These are phyloP conservation scores for Puffinus mauretanicus DNA, from an alignment of 2,113 vertebrate genomes.

Conservation along the genomic window DNA sequence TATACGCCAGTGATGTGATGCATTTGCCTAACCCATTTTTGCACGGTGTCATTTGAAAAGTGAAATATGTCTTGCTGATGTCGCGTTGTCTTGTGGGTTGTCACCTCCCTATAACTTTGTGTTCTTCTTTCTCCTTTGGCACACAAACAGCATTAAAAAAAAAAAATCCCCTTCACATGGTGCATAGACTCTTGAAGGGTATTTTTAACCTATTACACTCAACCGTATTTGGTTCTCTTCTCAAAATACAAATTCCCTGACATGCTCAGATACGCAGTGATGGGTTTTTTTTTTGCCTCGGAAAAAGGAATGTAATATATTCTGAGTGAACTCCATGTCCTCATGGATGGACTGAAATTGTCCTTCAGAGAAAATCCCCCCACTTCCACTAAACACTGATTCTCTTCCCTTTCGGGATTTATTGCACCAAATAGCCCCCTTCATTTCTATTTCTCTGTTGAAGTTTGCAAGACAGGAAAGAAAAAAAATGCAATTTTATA, in stretches of 20 bases:
- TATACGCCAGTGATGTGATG: neutral
- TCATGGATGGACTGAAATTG: neutral
- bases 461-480: neutral
- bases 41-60: neutral
- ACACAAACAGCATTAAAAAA: neutral
- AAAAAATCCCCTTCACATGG: neutral
- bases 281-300: neutral
- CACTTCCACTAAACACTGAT: neutral
- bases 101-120: neutral
- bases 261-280: neutral
- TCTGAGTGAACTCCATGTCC: neutral
- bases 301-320: neutral
- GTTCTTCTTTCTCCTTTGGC: neutral
- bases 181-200: neutral
- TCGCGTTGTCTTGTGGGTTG: neutral
- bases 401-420: neutral
- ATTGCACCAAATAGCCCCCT: neutral
- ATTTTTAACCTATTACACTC: conserved; percentile 52
- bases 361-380: neutral
- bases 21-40: neutral
- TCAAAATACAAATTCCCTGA: conserved; percentile 15
- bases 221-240: conserved; percentile 38
- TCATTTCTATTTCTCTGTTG: neutral
- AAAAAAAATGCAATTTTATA: neutral
- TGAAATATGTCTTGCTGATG: neutral